phyloP scores from a whole-genome alignment of 1,140 invertebrate species.

The Alviniconcha marisindica region DNA sequence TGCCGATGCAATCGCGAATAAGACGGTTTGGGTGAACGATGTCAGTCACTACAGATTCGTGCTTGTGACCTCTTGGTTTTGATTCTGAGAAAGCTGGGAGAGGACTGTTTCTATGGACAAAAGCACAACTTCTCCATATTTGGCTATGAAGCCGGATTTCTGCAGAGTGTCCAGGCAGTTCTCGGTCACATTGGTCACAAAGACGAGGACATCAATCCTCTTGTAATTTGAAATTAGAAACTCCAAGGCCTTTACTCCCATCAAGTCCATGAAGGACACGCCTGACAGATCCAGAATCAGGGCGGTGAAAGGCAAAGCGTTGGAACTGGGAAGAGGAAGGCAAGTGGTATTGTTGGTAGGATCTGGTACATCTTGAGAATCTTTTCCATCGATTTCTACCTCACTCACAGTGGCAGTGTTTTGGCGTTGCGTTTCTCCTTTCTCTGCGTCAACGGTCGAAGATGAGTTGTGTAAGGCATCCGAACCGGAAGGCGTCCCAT shows the following conservation, averaged over 20 bases:
- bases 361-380: no score
- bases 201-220: slow-evolving; percentile 10
- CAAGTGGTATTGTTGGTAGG: background rate
- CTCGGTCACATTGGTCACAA: slow-evolving; percentile 27
- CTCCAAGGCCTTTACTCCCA: slow-evolving; percentile 53
- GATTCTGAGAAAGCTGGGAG: no score
- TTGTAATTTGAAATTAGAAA: slow-evolving; percentile 39
- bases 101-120: slow-evolving; percentile 34
- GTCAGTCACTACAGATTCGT: no score
- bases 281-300: slow-evolving; percentile 46
- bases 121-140: slow-evolving; percentile 33
- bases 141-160: slow-evolving; percentile 40
- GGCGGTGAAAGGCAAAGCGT: background rate
- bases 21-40: no score
- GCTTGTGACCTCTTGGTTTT: no score
- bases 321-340: no score
- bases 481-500: background rate
- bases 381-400: no score
- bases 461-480: no score
- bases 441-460: background rate
- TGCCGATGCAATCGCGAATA: no score
- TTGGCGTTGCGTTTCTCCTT: background rate
- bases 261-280: slow-evolving; percentile 52
- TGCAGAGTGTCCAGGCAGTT: slow-evolving; percentile 41
- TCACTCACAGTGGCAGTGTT: background rate